Base-by-base conservation (phyloP, 2,888 invertebrate genomes). In the Lepidocyrtinus sp. region DNA sequence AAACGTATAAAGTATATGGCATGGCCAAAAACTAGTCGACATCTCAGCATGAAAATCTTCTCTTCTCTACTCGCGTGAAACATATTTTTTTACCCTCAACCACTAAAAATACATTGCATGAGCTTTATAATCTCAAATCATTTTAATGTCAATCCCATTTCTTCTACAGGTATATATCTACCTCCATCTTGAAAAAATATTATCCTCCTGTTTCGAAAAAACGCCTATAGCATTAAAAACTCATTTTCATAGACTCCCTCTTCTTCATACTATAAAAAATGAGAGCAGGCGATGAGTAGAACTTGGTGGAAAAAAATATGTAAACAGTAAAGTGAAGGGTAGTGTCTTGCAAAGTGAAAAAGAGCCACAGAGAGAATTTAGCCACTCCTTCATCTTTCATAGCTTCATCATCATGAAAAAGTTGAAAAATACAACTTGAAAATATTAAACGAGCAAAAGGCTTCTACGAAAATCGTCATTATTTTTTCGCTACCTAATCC, bases 361-460 rank as follows among this genome's bases (percentile, higher is more conserved):
- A 36, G 70, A 79, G 74, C 64, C 74, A 74, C 74, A 79, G 69
- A 79, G 70, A 70, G 74, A 74, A 68, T 79, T 70, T 74, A 79
- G 79, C 79, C 79, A 79, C 79, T 79, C 79, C 79, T 79, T 74
- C 78, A 65, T 63, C 75, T 55, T 50, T 67, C 74, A 9, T 27
- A 65, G 27, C 74, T 59, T 46, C 73, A 24, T 69, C 45, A 26
- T 45, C n/a, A n/a, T n/a, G n/a, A n/a, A n/a, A n/a, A n/a, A n/a
- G n/a, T n/a, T n/a, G n/a, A n/a, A n/a, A n/a, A n/a, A n/a, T n/a
- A n/a, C n/a, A n/a, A n/a, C n/a, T n/a, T n/a, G n/a, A n/a, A n/a
- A n/a, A n/a, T n/a, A n/a, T n/a, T n/a, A n/a, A n/a, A n/a, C n/a
- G n/a, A n/a, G n/a, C n/a, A n/a, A n/a, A n/a, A n/a, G n/a, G n/a